These are phyloP conservation scores for Porphyrio hochstetteri DNA, from an alignment of 2,113 vertebrate species.

Conservation along the genomic window DNA sequence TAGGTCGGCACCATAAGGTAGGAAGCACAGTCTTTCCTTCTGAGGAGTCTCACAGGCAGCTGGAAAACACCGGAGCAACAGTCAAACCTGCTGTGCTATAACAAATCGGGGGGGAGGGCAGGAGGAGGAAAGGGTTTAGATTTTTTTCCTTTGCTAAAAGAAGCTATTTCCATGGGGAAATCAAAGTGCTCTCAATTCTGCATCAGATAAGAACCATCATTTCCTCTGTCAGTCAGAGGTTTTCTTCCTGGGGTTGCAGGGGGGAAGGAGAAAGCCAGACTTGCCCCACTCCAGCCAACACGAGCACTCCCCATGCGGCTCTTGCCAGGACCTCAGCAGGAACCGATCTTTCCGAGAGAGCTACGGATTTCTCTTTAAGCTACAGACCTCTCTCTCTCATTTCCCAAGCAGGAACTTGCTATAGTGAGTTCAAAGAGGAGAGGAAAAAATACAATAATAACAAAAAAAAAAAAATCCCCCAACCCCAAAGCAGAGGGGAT, in stretches of 20 bases:
- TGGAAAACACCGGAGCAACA: background rate
- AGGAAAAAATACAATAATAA: too few relatives aligned
- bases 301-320: background rate
- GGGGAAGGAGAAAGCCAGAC: background rate
- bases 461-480: too few relatives aligned
- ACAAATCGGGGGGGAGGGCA: rapidly evolving
- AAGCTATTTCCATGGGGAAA: background rate
- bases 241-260: background rate
- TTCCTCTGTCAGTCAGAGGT: background rate
- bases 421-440: background rate
- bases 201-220: background rate
- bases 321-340: background rate
- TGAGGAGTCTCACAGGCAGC: background rate
- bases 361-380: background rate
- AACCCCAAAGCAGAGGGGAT: background rate
- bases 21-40: background rate
- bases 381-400: background rate
- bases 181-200: background rate
- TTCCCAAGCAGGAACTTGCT: background rate
- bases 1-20: background rate
- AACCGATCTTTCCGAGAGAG: background rate
- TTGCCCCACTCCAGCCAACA: background rate
- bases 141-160: background rate
- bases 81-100: background rate
- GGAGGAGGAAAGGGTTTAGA: rapidly evolving